Conservation (phyloP, 1,140 invertebrate species). For the Calephelis virginiensis region DNA sequence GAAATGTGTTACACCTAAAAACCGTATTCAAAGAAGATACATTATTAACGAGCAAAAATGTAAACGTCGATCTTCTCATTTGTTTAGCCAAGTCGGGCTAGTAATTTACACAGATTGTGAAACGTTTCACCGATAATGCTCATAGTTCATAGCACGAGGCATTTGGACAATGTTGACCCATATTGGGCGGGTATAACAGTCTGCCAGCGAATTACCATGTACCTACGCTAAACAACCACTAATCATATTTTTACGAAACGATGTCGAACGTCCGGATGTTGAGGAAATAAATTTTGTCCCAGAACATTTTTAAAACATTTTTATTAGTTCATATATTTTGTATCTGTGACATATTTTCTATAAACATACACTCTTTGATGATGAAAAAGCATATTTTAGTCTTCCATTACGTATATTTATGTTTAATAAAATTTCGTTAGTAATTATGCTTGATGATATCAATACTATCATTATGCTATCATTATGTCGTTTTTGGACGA, state of each 20-base stretch:
- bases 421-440: conserved; percentile 7
- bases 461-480: conserved; percentile 28
- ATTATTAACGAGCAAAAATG: conserved; percentile 6
- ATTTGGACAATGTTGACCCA: conserved; percentile 72
- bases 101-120: conserved; percentile 38
- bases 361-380: conserved; percentile 9
- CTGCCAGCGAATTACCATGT: conserved; percentile 40
- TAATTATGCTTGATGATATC: conserved; percentile 28
- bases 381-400: conserved; percentile 7
- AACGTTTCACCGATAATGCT: conserved; percentile 42
- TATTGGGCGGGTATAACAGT: conserved; percentile 39
- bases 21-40: too few species aligned
- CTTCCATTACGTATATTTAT: conserved; percentile 13
- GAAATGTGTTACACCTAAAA: too few species aligned
- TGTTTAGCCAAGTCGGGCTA: conserved; percentile 15
- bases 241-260: conserved; percentile 29
- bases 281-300: conserved; percentile 19
- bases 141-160: conserved; percentile 52
- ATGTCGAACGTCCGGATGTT: conserved; percentile 21
- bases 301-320: conserved; percentile 2
- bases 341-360: conserved; percentile 8
- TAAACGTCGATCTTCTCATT: conserved; percentile 1
- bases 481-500: conserved; percentile 29
- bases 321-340: conserved; percentile 14
- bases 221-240: conserved; percentile 42